Evolutionary conservation across 2,888 invertebrate species (phyloP).

Genomic region (Dicyrtoma fusca): DNA sequence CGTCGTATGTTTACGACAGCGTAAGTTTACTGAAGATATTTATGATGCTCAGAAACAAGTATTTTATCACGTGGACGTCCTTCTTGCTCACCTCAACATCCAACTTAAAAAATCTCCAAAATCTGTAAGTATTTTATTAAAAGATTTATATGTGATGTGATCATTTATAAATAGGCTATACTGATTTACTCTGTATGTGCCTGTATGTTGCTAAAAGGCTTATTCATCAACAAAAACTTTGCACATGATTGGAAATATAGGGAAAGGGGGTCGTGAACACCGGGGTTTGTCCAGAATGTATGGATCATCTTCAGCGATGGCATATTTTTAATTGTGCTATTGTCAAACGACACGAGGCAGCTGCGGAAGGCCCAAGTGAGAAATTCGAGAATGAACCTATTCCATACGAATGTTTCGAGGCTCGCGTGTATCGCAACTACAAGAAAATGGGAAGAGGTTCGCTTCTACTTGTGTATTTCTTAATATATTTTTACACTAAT

Average conservation of each 20-base stretch:
- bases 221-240: not conserved
- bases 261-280: not conserved
- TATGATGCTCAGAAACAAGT: conserved; percentile 47
- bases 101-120: conserved; percentile 25
- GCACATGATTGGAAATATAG: not conserved
- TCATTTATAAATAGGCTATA: no score
- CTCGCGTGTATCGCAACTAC: conserved; percentile 50
- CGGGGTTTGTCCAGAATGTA: conserved; percentile 50
- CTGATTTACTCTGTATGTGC: no score
- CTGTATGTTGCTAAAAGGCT: no score
- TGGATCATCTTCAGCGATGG: conserved; percentile 53
- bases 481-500: conserved; percentile 5
- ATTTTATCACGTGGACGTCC: conserved; percentile 46
- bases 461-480: not conserved
- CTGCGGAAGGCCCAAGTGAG: conserved; percentile 18
- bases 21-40: conserved; percentile 51
- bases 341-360: conserved; percentile 45
- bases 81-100: conserved; percentile 49
- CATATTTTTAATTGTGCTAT: conserved; percentile 50
- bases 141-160: conserved; percentile 36
- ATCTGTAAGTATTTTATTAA: not conserved
- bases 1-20: conserved; percentile 48
- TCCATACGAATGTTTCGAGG: conserved; percentile 42
- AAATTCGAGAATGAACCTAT: conserved; percentile 41
- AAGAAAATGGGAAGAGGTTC: conserved; percentile 48